A percentile compares a stretch with the other conserved stretches of the same genome.
Conservation (phyloP, 2,888 invertebrate species). For the Dorcus hopei region DNA sequence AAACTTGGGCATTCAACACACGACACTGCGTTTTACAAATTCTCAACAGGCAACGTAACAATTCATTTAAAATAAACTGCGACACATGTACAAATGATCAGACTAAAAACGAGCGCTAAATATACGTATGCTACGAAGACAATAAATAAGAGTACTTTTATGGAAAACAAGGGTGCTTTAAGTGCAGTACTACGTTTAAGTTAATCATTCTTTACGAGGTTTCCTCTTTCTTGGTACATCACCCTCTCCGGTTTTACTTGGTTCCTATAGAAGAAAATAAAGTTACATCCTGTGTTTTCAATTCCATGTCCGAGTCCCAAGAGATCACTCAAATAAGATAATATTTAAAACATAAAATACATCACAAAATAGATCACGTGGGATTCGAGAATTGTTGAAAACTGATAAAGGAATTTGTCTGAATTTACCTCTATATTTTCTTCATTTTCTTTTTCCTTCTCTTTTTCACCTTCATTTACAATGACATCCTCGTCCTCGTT, state of each 20-base stretch:
- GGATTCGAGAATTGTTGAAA: too few species aligned
- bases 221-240: conserved; percentile 44
- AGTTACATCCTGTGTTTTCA: not conserved
- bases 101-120: not conserved
- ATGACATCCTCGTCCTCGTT: conserved; percentile 32
- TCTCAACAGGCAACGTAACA: conserved; percentile 14
- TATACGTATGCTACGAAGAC: not conserved
- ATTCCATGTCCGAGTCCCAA: too few species aligned
- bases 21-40: conserved; percentile 10
- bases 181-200: conserved; percentile 2
- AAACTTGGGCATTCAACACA: conserved; percentile 13
- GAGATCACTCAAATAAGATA: too few species aligned
- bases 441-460: conserved; percentile 32
- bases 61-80: conserved; percentile 7
- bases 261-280: conserved; percentile 6
- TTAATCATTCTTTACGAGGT: conserved; percentile 42
- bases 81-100: conserved; percentile 11
- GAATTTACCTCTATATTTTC: conserved; percentile 15
- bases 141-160: not conserved
- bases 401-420: not conserved
- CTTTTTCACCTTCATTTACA: conserved; percentile 15
- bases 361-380: too few species aligned
- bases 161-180: conserved; percentile 5
- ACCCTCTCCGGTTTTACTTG: conserved; percentile 24
- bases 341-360: too few species aligned